phyloP scores from a whole-genome alignment of 2,888 invertebrate species.

The Xestobium rufovillosum region DNA sequence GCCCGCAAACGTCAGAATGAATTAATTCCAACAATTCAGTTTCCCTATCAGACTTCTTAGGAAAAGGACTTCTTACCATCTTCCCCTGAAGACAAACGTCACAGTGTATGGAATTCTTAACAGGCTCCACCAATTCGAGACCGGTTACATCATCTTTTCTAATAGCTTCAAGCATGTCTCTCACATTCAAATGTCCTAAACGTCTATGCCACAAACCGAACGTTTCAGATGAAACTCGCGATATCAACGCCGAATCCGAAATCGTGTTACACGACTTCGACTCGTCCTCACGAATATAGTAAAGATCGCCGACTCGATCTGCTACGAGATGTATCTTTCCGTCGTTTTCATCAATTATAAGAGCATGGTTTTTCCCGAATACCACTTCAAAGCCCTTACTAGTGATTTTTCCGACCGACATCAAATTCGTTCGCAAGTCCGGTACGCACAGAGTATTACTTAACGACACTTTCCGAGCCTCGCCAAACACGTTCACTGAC shows the following conservation, averaged over 20 bases:
- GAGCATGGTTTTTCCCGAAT: no score
- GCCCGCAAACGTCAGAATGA: slow-evolving; percentile 25
- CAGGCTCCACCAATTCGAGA: no score
- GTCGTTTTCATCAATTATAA: no score
- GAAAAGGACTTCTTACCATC: slow-evolving; percentile 11
- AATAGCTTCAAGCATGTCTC: no score
- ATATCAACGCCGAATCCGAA: background rate
- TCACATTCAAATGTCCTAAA: background rate
- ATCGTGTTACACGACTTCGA: no score
- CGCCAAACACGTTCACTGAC: no score
- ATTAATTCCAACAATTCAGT: slow-evolving; percentile 26
- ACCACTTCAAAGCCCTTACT: no score
- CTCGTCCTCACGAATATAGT: background rate
- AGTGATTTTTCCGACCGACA: background rate
- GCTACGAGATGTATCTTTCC: background rate
- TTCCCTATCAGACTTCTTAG: slow-evolving; percentile 7
- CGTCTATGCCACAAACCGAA: background rate
- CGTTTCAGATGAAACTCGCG: background rate
- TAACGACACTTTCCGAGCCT: no score
- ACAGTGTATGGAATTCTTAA: slow-evolving; percentile 11
- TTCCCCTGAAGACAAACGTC: slow-evolving; percentile 13
- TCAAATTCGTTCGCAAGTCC: no score
- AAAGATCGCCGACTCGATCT: slow-evolving; percentile 1
- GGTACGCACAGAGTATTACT: no score
- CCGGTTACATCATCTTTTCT: no score